These are phyloP conservation scores for Sus cebifrons DNA, from an alignment of 2,797 vertebrate species.

Conservation along the genomic window DNA sequence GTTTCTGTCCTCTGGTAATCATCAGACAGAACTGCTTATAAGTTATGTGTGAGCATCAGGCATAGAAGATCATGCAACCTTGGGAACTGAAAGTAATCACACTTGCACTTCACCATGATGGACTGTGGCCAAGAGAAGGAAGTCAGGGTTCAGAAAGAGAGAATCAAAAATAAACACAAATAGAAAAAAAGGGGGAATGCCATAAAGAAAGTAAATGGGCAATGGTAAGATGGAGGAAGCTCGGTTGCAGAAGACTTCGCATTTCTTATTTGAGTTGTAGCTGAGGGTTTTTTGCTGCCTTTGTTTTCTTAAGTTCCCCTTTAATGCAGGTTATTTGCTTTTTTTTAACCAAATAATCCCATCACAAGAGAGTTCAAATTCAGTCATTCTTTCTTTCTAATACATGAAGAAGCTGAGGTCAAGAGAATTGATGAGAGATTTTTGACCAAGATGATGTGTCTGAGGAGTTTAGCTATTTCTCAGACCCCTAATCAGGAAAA, in stretches of 20 bases:
- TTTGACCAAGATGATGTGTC: background rate
- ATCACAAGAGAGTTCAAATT: conserved; percentile 25
- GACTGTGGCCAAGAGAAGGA: background rate
- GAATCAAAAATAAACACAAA: background rate
- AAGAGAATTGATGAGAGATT: background rate
- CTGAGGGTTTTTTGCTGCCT: background rate
- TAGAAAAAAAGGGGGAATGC: background rate
- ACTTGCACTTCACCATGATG: conserved; percentile 37
- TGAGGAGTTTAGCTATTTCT: background rate
- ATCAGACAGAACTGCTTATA: background rate
- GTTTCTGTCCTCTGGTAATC: background rate
- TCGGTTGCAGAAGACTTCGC: background rate
- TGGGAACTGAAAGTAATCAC: background rate
- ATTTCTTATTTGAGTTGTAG: conserved; percentile 32
- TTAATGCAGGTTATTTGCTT: background rate
- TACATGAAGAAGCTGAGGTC: background rate
- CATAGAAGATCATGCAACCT: conserved; percentile 1
- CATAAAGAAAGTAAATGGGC: background rate
- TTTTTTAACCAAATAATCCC: background rate
- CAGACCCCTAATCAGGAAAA: background rate
- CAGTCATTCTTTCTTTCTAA: background rate
- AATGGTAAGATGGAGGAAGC: background rate
- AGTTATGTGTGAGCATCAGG: background rate
- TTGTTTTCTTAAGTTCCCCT: conserved; percentile 3
- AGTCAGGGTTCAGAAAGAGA: background rate